These are phyloP conservation scores for Nomada ruficornis DNA, from an alignment of 2,888 invertebrate genomes.

Conservation along the genomic window DNA sequence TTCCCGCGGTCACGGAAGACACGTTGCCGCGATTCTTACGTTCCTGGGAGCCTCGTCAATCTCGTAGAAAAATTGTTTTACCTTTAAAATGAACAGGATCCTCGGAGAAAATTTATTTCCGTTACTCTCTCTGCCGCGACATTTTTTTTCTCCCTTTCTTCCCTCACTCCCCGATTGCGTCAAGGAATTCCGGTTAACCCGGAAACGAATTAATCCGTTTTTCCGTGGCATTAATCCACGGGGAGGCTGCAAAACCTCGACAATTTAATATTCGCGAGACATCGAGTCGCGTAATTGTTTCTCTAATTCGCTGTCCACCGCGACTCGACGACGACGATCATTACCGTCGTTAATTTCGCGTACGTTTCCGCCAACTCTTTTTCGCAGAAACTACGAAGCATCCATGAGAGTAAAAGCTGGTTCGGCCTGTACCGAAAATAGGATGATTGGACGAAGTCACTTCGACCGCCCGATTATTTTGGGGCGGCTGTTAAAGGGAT, in stretches of 20 bases:
- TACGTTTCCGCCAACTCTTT: slow-evolving; percentile 11
- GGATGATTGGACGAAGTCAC: slow-evolving; percentile 55
- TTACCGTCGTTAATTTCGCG: slow-evolving; percentile 52
- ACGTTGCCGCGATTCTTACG: neutral
- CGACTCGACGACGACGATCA: slow-evolving; percentile 25
- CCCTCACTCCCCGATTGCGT: neutral
- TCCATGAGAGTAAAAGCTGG: slow-evolving; percentile 4
- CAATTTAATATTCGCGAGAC: slow-evolving; percentile 47
- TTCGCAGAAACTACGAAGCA: neutral
- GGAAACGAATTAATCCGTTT: slow-evolving; percentile 29
- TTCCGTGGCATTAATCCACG: slow-evolving; percentile 12
- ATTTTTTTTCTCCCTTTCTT: neutral
- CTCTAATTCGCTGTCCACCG: slow-evolving; percentile 32
- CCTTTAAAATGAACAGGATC: neutral
- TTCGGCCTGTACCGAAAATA: slow-evolving; percentile 32
- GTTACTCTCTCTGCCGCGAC: neutral
- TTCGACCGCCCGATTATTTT: slow-evolving; percentile 40
- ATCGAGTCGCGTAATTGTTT: slow-evolving; percentile 51
- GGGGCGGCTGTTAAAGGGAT: slow-evolving; percentile 19
- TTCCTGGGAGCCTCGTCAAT: too few species aligned
- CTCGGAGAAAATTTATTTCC: neutral
- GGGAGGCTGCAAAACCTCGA: neutral
- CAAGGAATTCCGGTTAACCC: neutral
- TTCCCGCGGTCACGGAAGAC: neutral
- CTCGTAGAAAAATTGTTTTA: neutral